phyloP scores from a whole-genome alignment of 2,113 vertebrate genomes.

The Neolamprologus fasciatus region DNA sequence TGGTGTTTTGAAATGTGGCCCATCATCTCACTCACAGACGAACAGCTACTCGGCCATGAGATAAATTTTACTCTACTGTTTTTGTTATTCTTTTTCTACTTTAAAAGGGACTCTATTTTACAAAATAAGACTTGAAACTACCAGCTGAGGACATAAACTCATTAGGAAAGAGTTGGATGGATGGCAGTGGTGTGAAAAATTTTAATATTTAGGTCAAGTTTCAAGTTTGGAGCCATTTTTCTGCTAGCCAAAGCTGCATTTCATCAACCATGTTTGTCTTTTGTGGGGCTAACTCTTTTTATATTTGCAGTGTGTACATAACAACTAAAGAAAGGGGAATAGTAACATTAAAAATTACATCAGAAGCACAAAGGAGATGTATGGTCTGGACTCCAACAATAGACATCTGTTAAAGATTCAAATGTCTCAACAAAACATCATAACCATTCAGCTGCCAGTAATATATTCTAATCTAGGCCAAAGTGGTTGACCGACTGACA shows the following conservation, averaged over 20 bases:
- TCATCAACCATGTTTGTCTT: neutral
- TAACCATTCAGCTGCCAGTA: neutral
- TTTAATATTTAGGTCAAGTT: neutral
- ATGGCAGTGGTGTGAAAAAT: neutral
- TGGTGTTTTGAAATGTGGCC: neutral
- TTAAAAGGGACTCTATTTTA: neutral
- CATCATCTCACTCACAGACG: rapidly evolving
- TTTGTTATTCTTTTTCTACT: neutral
- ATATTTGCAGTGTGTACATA: neutral
- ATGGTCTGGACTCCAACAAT: neutral
- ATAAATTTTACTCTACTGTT: neutral
- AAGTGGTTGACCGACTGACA: neutral
- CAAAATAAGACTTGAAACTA: neutral
- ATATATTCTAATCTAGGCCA: neutral
- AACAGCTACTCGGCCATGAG: neutral
- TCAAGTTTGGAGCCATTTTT: neutral
- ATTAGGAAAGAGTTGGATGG: neutral
- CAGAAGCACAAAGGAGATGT: neutral
- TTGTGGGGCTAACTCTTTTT: neutral
- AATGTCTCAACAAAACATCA: neutral
- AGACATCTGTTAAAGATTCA: neutral
- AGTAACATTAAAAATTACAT: neutral
- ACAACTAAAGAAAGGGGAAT: neutral
- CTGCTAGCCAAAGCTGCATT: neutral
- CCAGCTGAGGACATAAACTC: rapidly evolving